Base-by-base conservation (phyloP, 37 sponge, comb jelly and placozoan genomes). In the Amphimedon queenslandica region DNA sequence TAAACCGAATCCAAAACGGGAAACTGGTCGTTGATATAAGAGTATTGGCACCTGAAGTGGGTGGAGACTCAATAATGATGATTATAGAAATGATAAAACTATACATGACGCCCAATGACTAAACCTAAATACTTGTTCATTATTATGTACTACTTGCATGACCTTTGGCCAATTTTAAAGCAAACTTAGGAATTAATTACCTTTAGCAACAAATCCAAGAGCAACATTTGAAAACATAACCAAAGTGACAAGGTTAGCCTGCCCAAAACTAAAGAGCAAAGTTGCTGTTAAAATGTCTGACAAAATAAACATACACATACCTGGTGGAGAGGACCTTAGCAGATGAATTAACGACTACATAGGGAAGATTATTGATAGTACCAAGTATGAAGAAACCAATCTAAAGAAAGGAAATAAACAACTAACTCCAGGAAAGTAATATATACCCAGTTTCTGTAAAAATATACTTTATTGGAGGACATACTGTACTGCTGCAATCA, bases 291-390 rank as follows among this genome's bases (percentile, higher is more conserved):
- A n/a, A n/a, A n/a, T n/a, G n/a, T 53, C 36, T 10, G 27, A 8
- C 25, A 55, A 28, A 16, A 20, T 6, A 42, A 13, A 11, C 4
- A 4, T n/a, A n/a, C 2, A 2, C 66, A 30, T 32, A 76, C 77
- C 77, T 76, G 37, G 57, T 53, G 20, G 82, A 74, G 10, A 82
- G 53, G 10, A 74, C 60, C 1, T 64, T 64, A 1, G 75, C 82
- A 24, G 82, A 82, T 1, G 82, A 82, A 30, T 82, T 82, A 24
- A 82, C 75, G 2, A 82, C 42, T 3, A 82, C 82, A 67, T 82
- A 82, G 1, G 82, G 70, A 23, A 82, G 40, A 63, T 82, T 82
- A 53, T 82, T 82, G 75, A 82, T 73, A 27, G 82, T 74, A 37
- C 82, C 82, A 1, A 82, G 69, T 29, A 74, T 28, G 40, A 82